Evolutionary conservation across 2,797 vertebrate genomes (phyloP).

Genomic region (Ambastaia sidthimunki): DNA sequence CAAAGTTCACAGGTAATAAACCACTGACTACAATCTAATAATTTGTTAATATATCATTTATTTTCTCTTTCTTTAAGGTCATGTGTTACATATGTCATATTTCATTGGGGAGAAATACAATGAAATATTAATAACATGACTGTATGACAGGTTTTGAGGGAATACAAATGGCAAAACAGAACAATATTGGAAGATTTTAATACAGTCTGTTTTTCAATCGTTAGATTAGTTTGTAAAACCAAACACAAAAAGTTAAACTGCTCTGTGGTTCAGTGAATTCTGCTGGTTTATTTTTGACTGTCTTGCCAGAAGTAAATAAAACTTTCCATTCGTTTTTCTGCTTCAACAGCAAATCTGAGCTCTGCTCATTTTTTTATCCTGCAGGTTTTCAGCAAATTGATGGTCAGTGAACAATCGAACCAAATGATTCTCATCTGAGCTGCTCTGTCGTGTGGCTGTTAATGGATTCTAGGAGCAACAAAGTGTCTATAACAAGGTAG

Average conservation of each 20-base stretch:
- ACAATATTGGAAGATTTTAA: background rate
- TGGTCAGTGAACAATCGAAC: conserved; percentile 12
- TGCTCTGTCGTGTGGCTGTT: conserved; percentile 12
- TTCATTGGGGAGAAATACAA: too few relatives aligned
- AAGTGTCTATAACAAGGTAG: conserved; percentile 29
- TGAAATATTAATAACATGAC: too few relatives aligned
- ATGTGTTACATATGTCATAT: too few relatives aligned
- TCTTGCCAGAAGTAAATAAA: background rate
- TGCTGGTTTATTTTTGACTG: background rate
- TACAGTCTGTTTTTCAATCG: background rate
- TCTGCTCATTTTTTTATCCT: background rate
- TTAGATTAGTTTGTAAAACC: background rate
- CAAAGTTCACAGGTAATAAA: too few relatives aligned
- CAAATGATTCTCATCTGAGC: background rate
- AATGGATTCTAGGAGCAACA: conserved; percentile 44
- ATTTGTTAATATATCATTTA: too few relatives aligned
- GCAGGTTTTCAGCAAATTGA: conserved; percentile 9
- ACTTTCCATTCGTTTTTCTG: background rate
- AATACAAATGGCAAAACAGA: too few relatives aligned
- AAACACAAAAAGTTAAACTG: background rate
- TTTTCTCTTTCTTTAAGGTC: too few relatives aligned
- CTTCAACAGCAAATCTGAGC: background rate
- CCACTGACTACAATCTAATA: too few relatives aligned
- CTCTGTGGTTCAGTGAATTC: background rate
- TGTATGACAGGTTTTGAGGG: too few relatives aligned